Evolutionary conservation across 1,140 invertebrate species (phyloP).

Genomic region (Macrocentrus cingulum): DNA sequence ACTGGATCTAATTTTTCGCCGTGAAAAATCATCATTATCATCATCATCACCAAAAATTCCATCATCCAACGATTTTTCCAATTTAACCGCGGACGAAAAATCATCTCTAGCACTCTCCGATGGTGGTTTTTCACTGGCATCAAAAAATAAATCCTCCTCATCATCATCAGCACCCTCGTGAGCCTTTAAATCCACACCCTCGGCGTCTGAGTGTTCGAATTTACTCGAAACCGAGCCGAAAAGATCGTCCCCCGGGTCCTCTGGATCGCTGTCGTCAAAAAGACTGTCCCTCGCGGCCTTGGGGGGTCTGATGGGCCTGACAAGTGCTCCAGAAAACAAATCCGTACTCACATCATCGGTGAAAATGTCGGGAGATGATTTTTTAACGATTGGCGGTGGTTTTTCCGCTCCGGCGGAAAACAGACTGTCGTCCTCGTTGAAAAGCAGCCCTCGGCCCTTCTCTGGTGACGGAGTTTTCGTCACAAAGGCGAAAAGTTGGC

Average conservation of each 20-base stretch:
- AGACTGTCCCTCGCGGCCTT: slow-evolving; percentile 40
- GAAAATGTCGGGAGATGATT: slow-evolving; percentile 37
- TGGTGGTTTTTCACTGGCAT: slow-evolving; percentile 34
- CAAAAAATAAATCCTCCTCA: slow-evolving; percentile 43
- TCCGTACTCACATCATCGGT: slow-evolving; percentile 43
- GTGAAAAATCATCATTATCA: slow-evolving; percentile 48
- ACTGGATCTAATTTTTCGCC: slow-evolving; percentile 31
- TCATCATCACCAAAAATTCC: slow-evolving; percentile 50
- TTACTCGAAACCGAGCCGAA: slow-evolving; percentile 25
- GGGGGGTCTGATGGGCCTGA: slow-evolving; percentile 34
- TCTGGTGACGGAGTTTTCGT: slow-evolving; percentile 56
- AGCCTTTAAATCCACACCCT: too few relatives aligned
- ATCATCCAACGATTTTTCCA: slow-evolving; percentile 36
- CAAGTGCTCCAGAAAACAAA: slow-evolving; percentile 41
- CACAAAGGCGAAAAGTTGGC: slow-evolving; percentile 53
- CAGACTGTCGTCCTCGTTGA: slow-evolving; percentile 50
- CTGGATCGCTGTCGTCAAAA: slow-evolving; percentile 39
- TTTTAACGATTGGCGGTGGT: slow-evolving; percentile 27
- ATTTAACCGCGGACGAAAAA: slow-evolving; percentile 24
- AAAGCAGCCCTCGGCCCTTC: slow-evolving; percentile 40
- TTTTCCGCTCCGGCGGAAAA: slow-evolving; percentile 37
- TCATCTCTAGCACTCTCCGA: slow-evolving; percentile 21
- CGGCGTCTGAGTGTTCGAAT: slow-evolving; percentile 1
- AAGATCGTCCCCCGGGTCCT: slow-evolving; percentile 23
- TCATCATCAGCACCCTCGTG: slow-evolving; percentile 31